Conservation (phyloP, 2,888 invertebrate species). For the Galeruca laticollis region DNA sequence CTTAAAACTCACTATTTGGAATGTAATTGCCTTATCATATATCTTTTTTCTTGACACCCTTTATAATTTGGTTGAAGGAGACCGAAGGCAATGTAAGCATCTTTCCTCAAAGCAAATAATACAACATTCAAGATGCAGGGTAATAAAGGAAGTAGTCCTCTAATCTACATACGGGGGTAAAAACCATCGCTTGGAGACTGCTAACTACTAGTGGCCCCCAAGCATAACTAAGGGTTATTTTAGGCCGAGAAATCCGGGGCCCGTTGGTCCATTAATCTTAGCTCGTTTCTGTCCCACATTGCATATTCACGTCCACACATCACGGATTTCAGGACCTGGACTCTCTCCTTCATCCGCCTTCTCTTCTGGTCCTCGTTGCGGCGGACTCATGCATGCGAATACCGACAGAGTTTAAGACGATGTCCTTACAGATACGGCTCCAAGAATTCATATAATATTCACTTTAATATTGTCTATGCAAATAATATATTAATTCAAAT, state of each 20-base stretch:
- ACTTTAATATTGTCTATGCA: neutral
- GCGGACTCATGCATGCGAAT: constrained; percentile 62
- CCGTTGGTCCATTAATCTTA: constrained; percentile 66
- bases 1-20: too few species aligned
- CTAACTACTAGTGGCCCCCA: constrained; percentile 55
- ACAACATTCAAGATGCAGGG: constrained; percentile 44
- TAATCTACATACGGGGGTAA: constrained; percentile 59
- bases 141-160: constrained; percentile 50
- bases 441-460: neutral
- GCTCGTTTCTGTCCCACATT: constrained; percentile 66
- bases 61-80: constrained; percentile 30
- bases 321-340: constrained; percentile 62
- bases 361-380: constrained; percentile 14
- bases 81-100: constrained; percentile 36
- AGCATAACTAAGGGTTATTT: constrained; percentile 65
- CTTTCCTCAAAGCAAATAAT: constrained; percentile 44
- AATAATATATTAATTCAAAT: neutral
- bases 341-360: constrained; percentile 34
- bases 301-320: constrained; percentile 69
- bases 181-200: constrained; percentile 52
- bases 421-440: constrained; percentile 33
- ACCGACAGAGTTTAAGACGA: constrained; percentile 58
- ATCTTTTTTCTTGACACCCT: constrained; percentile 7
- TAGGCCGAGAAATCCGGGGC: constrained; percentile 59
- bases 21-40: neutral